phyloP scores from a whole-genome alignment of 1,140 invertebrate species.

The Drosophila mayri region DNA sequence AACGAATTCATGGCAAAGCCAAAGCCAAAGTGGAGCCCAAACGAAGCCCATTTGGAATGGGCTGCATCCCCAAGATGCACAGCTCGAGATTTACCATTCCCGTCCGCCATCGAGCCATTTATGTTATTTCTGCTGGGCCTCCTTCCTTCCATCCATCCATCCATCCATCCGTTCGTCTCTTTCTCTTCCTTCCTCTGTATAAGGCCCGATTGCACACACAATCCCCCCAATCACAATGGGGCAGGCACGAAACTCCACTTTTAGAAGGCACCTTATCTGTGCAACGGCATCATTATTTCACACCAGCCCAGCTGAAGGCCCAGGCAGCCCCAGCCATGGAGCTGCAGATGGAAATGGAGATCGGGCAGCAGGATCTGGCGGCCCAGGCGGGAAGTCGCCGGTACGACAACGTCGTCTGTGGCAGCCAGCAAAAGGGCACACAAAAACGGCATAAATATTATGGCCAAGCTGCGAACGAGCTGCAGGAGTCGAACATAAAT shows the following conservation, averaged over 20 bases:
- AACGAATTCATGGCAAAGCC: slow-evolving; percentile 18
- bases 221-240: slow-evolving; percentile 68
- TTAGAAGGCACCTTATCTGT: slow-evolving; percentile 78
- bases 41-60: slow-evolving; percentile 49
- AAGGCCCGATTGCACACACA: slow-evolving; percentile 58
- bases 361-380: slow-evolving; percentile 12
- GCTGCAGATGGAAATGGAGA: slow-evolving; percentile 26
- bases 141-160: neutral
- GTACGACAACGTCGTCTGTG: slow-evolving; percentile 25
- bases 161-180: slow-evolving; percentile 5
- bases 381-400: slow-evolving; percentile 12
- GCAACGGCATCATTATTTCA: slow-evolving; percentile 83
- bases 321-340: slow-evolving; percentile 10
- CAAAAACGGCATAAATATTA: slow-evolving; percentile 81
- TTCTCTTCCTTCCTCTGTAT: slow-evolving; percentile 33
- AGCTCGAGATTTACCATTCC: slow-evolving; percentile 59
- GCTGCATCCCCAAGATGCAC: slow-evolving; percentile 54
- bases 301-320: slow-evolving; percentile 66
- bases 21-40: slow-evolving; percentile 19
- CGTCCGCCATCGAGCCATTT: slow-evolving; percentile 54
- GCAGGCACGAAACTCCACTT: slow-evolving; percentile 78
- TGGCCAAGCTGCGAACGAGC: slow-evolving; percentile 67
- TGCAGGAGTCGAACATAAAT: slow-evolving; percentile 38
- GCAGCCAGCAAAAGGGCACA: slow-evolving; percentile 66
- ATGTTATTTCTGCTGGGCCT: slow-evolving; percentile 43